Percentiles rank a stretch among this genome's conserved stretches.
Conservation (phyloP, 1,140 invertebrate species). For the Cydia splendana region DNA sequence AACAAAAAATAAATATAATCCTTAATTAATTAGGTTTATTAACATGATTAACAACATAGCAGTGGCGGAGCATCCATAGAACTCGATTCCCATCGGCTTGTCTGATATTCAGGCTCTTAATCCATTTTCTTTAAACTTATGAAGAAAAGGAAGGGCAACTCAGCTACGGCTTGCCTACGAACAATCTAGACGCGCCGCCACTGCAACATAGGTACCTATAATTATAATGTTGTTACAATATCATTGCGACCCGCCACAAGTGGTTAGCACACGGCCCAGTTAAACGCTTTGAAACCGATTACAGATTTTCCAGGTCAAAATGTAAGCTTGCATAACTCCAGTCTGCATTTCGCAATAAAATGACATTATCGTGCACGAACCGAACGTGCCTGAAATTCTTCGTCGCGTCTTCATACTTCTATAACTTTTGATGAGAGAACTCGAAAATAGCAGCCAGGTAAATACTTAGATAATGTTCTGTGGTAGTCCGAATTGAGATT, state of each 20-base stretch:
- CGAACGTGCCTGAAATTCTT: conserved; percentile 3
- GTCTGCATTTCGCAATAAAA: conserved; percentile 7
- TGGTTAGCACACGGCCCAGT: not conserved
- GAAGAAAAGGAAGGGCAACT: too few species aligned
- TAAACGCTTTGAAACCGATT: not conserved
- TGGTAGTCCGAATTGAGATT: not conserved
- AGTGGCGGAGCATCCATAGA: too few species aligned
- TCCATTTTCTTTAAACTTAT: too few species aligned
- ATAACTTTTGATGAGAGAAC: not conserved
- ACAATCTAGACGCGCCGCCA: too few species aligned
- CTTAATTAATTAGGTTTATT: too few species aligned
- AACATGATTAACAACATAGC: too few species aligned
- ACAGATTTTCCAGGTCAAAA: conserved; percentile 10
- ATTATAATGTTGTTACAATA: conserved; percentile 10
- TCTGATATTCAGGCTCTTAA: too few species aligned
- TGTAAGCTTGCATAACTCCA: conserved; percentile 7
- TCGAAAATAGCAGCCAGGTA: not conserved
- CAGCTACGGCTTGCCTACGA: too few species aligned
- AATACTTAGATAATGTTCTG: not conserved
- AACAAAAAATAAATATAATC: too few species aligned
- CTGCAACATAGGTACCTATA: too few species aligned
- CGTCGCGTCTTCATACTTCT: not conserved
- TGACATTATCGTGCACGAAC: not conserved
- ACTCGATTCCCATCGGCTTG: too few species aligned
- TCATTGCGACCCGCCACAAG: not conserved